Percentiles rank a stretch among this genome's conserved stretches.
These are phyloP conservation scores for Sylvietta virens DNA, from an alignment of 2,113 vertebrate species.

Conservation along the genomic window DNA sequence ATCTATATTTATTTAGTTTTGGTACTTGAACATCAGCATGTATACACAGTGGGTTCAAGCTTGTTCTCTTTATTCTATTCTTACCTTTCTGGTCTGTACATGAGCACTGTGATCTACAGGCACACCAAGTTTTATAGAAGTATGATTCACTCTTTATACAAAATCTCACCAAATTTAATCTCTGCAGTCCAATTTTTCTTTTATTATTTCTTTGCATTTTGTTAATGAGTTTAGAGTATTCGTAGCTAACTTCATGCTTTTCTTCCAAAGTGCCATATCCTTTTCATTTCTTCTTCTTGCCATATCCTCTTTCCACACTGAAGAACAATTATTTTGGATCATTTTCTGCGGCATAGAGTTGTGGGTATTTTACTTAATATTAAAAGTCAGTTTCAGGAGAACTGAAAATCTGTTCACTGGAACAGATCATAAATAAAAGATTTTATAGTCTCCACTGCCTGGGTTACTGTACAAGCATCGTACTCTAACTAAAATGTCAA, in stretches of 20 bases:
- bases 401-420: background rate
- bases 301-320: background rate
- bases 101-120: background rate
- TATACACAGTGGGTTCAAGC: background rate
- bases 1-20: background rate
- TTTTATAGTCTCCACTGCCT: background rate
- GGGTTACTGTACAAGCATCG: background rate
- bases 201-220: background rate
- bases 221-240: background rate
- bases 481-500: conserved; percentile 15
- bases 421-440: background rate
- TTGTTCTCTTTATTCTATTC: background rate
- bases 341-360: background rate
- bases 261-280: background rate
- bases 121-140: background rate
- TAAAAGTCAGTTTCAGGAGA: background rate
- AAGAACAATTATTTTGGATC: background rate
- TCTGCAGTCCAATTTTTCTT: background rate
- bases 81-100: background rate
- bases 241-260: background rate
- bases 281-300: too few species aligned
- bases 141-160: background rate
- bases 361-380: background rate
- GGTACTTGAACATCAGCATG: background rate
- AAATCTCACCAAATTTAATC: background rate